Base-by-base conservation (phyloP, 2,113 vertebrate species). In the Hippocampus comes region DNA sequence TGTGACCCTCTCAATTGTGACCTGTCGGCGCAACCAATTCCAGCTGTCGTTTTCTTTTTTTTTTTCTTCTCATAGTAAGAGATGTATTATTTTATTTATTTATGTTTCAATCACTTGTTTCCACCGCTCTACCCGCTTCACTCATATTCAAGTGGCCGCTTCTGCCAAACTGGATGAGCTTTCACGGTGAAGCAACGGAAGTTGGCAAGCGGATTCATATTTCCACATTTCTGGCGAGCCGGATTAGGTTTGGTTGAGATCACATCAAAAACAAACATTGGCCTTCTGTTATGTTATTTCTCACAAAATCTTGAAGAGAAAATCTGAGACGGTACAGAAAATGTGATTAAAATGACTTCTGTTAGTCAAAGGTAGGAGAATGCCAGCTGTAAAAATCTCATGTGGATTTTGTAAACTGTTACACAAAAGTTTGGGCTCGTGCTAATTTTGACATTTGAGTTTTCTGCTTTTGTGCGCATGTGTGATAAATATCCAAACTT, bases 171-270 rank as follows among this genome's bases (percentile, higher is more conserved):
- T 61, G 75, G 70, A 71, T 73, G 63, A 57, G 63, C 61, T 86
- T 84, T 71, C 71, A 64, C 30, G 64, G 66, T 70, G 43, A 59
- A 66, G 74, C 72, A 59, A 51, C 63, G 25, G 8, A 64, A 21
- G 61, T 64, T 71, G 48, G 65, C 73, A 23, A 63, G 57, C 27
- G 57, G 78, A 67, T 70, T 82, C 72, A 81, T 67, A 78, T 85
- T 82, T 89, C 75, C 72, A 79, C 76, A 75, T 87, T 86, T 87
- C 73, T 30, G 57, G 84, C 30, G 85, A 78, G 69, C 65, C 83
- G 83, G 81, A 84, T 90, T 84, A 81, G 86, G 76, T 86, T 83
- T 86, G 79, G 75, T 67, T 84, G 73, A 7, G 73, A 80, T 82
- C 81, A 82, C 73, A 81, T 82, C 74, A 70, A 59, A 67, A 77